Base-by-base conservation (phyloP, 2,113 vertebrate genomes). In the Chlorocebus sabaeus region DNA sequence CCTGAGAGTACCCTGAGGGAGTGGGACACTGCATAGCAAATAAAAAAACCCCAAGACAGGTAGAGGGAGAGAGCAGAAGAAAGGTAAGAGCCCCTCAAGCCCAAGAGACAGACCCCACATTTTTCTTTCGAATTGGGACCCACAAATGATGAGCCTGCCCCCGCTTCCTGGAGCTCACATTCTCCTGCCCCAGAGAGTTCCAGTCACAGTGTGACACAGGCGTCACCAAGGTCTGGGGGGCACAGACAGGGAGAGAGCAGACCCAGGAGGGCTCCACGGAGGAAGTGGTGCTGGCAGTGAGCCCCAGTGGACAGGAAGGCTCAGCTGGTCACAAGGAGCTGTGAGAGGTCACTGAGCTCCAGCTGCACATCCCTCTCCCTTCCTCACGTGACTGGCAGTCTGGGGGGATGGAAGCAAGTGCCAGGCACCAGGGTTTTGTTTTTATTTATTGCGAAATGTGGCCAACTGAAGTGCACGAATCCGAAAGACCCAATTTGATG, bases 231-330 rank as follows among this genome's bases (percentile, higher is more conserved):
- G 38, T 43, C 30, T 59, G 55, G 16, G 27, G 59, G 40, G 11
- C 59, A 43, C 8, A 87, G 18, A 48, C 59, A 81, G 79, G 55
- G 67, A 70, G 32, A 83, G 64, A 35, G 84, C 78, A 68, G 89
- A 93, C 12, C 52, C 89, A 55, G 95, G 84, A 84, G 82, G 83
- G 10, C 82, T 67, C 89, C 92, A 50, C 35, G 27, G 73, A 76
- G 82, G 61, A 45, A 30, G 30, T 23, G 82, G 83, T 32, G 40
- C 76, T 64, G 93, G 92, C 40, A 84, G 95, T 6, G 57, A 97
- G 91, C 23, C 89, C 35, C 55, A 40, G 79, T 48, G 32, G 30
- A 38, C 48, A 55, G 48, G 45, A 25, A 30, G 27, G 27, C 78
- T 45, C 50, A 7, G 11, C 9, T 72, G 80, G 55, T 38, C 20